Conservation (phyloP, 2,113 vertebrate genomes). For the Dasyornis broadbenti region DNA sequence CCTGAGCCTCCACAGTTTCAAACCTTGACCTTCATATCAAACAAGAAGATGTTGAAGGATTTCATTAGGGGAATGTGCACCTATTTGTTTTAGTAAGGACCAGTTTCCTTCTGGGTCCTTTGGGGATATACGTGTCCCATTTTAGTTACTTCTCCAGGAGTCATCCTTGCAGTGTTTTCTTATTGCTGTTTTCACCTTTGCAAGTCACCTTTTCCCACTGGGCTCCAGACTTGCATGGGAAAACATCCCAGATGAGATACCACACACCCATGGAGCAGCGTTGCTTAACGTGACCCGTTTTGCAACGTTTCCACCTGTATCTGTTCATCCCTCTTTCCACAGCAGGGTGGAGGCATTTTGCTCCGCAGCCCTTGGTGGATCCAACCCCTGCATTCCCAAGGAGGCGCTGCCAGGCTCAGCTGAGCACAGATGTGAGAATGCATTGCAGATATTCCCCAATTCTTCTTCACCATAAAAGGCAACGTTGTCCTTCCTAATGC, state of each 20-base stretch:
- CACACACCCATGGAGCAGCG: background rate
- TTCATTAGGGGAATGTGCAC: background rate
- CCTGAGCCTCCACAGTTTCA: background rate
- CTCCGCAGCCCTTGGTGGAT: background rate
- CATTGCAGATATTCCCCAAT: slow-evolving; percentile 40
- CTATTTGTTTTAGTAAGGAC: background rate
- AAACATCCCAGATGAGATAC: background rate
- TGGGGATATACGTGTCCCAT: background rate
- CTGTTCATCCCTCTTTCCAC: slow-evolving; percentile 2
- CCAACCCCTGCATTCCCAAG: background rate
- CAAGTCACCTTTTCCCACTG: background rate
- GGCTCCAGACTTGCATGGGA: background rate
- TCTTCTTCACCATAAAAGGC: slow-evolving; percentile 46
- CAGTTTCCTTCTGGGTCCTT: background rate
- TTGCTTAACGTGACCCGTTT: background rate
- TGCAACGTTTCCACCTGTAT: background rate
- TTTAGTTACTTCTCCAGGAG: background rate
- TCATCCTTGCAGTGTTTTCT: background rate
- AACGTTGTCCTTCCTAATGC: background rate
- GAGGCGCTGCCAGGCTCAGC: slow-evolving; percentile 1
- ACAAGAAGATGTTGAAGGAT: background rate
- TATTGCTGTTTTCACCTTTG: background rate
- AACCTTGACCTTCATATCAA: background rate
- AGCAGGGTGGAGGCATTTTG: slow-evolving; percentile 30
- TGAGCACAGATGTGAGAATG: slow-evolving; percentile 33